Evolutionary conservation across 1,140 invertebrate genomes (phyloP).

Genomic region (Drosophila takahashii): DNA sequence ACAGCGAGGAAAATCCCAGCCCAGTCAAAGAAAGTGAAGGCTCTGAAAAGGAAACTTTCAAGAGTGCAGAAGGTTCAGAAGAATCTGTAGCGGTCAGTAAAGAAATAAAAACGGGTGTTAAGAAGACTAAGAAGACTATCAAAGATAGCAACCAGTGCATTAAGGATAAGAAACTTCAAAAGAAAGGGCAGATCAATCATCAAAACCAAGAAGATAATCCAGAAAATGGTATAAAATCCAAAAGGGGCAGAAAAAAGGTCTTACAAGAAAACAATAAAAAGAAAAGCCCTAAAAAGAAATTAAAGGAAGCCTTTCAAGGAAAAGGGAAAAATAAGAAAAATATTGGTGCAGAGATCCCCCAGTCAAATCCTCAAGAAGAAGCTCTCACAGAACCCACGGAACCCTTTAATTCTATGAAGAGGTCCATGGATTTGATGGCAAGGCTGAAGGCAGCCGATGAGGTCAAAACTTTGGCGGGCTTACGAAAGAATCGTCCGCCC

Average conservation of each 20-base stretch:
- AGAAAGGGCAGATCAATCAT: neutral
- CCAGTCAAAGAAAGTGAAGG: neutral
- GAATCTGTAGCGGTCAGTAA: neutral
- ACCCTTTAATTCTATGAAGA: constrained; percentile 10
- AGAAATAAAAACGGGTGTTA: neutral
- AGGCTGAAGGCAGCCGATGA: constrained; percentile 47
- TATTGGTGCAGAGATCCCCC: neutral
- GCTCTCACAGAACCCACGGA: neutral
- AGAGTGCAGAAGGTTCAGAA: too few relatives aligned
- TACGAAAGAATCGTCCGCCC: constrained; percentile 8
- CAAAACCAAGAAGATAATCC: neutral
- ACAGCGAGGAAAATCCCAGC: neutral
- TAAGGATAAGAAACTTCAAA: constrained; percentile 1
- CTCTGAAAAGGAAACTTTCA: neutral
- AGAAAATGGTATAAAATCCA: neutral
- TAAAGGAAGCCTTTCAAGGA: neutral
- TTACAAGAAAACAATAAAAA: constrained; percentile 5
- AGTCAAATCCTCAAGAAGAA: neutral
- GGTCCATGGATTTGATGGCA: constrained; percentile 22
- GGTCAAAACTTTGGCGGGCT: constrained; percentile 2
- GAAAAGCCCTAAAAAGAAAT: neutral
- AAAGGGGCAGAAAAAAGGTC: neutral
- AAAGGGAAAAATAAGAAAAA: neutral
- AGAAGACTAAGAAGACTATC: neutral
- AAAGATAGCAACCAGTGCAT: neutral